A percentile compares a stretch with the other conserved stretches of the same genome.
Conservation (phyloP, 64 coral and sea anemone species). For the Hydrozoanthus tunicans region DNA sequence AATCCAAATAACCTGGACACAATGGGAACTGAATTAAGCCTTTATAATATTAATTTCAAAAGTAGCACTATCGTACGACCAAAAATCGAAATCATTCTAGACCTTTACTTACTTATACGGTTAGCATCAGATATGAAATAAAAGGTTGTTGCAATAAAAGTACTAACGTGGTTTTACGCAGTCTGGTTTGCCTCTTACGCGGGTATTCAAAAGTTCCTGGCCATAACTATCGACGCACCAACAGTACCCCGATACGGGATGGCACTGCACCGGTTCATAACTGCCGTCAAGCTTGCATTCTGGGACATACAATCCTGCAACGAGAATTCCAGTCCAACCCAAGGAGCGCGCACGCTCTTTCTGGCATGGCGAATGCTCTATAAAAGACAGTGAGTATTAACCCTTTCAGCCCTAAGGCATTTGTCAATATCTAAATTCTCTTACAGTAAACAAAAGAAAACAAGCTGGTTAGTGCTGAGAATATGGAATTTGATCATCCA, state of each 20-base stretch:
- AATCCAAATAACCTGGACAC: no score
- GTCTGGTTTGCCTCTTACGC: conserved; percentile 48
- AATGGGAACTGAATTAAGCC: no score
- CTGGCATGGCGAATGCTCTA: conserved; percentile 31
- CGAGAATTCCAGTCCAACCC: conserved; percentile 41
- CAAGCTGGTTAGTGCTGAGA: no score
- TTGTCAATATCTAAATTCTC: no score
- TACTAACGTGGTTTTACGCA: conserved; percentile 44
- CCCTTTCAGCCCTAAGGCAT: no score
- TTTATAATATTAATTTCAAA: no score
- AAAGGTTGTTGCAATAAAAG: not conserved
- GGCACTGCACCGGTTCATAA: conserved; percentile 60
- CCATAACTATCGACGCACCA: conserved; percentile 81
- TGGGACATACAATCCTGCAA: conserved; percentile 59
- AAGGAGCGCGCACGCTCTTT: conserved; percentile 57
- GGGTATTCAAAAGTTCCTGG: conserved; percentile 47
- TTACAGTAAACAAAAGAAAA: no score
- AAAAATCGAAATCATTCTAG: no score
- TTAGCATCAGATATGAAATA: no score
- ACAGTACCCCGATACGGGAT: conserved; percentile 68
- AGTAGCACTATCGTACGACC: no score
- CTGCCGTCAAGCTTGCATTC: conserved; percentile 56
- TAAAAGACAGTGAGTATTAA: not conserved
- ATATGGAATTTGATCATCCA: no score
- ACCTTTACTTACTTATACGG: not conserved